Conservation (phyloP, 2,888 invertebrate genomes). For the Amphimallon solstitiale region DNA sequence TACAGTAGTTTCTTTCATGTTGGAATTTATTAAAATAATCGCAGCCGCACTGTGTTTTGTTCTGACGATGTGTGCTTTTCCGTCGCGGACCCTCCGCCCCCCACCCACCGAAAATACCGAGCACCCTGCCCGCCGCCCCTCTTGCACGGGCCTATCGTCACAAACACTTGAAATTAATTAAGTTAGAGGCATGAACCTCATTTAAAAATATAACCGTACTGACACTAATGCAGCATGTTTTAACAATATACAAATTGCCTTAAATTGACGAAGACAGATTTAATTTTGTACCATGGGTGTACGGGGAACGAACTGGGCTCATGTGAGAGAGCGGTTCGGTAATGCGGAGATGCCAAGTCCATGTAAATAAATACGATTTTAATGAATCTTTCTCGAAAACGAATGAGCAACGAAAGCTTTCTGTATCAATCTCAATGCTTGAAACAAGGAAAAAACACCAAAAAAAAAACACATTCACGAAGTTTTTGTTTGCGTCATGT, state of each 20-base stretch:
- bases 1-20: neutral
- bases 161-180: constrained; percentile 33
- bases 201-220: constrained; percentile 17
- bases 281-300: constrained; percentile 48
- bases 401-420: too few relatives aligned
- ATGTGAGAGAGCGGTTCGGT: too few relatives aligned
- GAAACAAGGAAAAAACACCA: too few relatives aligned
- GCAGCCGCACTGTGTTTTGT: constrained; percentile 2
- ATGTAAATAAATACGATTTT: too few relatives aligned
- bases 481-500: too few relatives aligned
- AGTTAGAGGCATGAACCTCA: constrained; percentile 26
- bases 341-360: too few relatives aligned
- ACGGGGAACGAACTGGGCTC: neutral
- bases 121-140: neutral
- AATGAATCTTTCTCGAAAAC: too few relatives aligned
- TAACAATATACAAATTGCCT: constrained; percentile 47
- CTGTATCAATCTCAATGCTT: too few relatives aligned
- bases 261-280: constrained; percentile 61
- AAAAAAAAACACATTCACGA: too few relatives aligned
- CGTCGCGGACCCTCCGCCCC: neutral
- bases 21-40: constrained; percentile 8
- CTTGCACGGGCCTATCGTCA: neutral
- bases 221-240: constrained; percentile 41
- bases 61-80: neutral
- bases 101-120: neutral